Evolutionary conservation across 2,888 invertebrate species (phyloP).

Genomic region (Homarus gammarus): DNA sequence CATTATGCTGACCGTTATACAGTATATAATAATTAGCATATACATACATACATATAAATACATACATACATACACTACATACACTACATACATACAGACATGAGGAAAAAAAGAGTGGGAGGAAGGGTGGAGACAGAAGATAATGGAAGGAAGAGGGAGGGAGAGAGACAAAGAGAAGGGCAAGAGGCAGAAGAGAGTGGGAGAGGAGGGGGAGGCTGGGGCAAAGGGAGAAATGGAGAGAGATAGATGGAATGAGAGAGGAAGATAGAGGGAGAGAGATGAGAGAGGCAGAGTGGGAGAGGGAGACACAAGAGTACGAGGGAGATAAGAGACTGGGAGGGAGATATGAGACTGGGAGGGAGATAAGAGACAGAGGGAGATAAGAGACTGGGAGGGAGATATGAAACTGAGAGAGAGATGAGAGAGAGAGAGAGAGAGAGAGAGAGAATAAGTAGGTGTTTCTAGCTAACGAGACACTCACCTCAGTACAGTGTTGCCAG

Average conservation of each 20-base stretch:
- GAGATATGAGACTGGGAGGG: too few relatives aligned
- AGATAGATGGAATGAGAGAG: background rate
- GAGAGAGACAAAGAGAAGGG: background rate
- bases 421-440: too few relatives aligned
- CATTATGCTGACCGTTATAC: too few relatives aligned
- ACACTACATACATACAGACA: slow-evolving; percentile 3
- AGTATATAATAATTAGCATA: too few relatives aligned
- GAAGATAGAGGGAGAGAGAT: background rate
- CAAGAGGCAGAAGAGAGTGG: background rate
- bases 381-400: background rate
- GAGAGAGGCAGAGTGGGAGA: too few relatives aligned
- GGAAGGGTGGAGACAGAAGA: background rate
- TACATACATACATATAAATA: background rate
- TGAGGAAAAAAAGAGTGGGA: too few relatives aligned
- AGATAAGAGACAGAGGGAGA: too few relatives aligned
- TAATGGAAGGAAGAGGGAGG: background rate
- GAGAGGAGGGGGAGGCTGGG: background rate
- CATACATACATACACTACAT: background rate
- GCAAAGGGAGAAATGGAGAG: background rate
- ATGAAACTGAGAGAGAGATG: background rate
- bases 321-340: too few relatives aligned
- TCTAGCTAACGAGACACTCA: too few relatives aligned
- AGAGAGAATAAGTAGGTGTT: background rate
- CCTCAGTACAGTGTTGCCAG: too few relatives aligned
- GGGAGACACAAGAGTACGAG: too few relatives aligned